Percentiles rank a stretch among this genome's conserved stretches.
Conservation (phyloP, 2,113 vertebrate genomes). For the Balaeniceps rex region DNA sequence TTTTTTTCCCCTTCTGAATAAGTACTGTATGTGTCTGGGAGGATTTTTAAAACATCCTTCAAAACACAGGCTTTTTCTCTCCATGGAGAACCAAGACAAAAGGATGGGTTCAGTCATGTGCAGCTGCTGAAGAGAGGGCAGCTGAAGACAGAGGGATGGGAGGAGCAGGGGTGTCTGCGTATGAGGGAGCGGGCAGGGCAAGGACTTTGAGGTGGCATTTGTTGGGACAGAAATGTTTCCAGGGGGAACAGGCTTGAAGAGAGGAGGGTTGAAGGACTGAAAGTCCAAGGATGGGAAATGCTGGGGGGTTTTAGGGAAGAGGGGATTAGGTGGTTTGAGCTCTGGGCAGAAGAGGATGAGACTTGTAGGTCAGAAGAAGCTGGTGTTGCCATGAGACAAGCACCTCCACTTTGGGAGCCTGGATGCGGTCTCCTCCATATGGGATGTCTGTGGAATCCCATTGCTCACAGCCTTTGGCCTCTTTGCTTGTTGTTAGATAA, state of each 20-base stretch:
- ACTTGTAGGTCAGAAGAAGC: not conserved
- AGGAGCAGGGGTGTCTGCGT: not conserved
- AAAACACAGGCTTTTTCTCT: conserved; percentile 37
- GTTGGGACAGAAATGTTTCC: not conserved
- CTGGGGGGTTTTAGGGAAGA: not conserved
- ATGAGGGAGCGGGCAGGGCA: not conserved
- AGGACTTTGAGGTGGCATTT: not conserved
- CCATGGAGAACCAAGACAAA: not conserved
- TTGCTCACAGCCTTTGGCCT: not conserved
- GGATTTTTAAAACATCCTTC: not conserved
- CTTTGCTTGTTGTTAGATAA: not conserved
- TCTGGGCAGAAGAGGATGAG: not conserved
- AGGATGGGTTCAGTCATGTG: conserved; percentile 11
- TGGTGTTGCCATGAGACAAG: not conserved
- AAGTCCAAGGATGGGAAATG: not conserved
- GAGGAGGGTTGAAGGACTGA: not conserved
- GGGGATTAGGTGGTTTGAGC: not conserved
- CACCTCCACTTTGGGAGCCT: not conserved
- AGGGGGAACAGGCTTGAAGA: not conserved
- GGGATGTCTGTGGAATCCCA: not conserved
- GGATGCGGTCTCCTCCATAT: not conserved
- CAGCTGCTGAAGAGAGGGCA: conserved; percentile 45
- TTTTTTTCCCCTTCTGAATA: not conserved
- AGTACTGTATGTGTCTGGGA: conserved; percentile 27
- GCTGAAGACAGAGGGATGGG: not conserved